These are phyloP conservation scores for Chionis minor DNA, from an alignment of 2,113 vertebrate genomes.

Conservation along the genomic window DNA sequence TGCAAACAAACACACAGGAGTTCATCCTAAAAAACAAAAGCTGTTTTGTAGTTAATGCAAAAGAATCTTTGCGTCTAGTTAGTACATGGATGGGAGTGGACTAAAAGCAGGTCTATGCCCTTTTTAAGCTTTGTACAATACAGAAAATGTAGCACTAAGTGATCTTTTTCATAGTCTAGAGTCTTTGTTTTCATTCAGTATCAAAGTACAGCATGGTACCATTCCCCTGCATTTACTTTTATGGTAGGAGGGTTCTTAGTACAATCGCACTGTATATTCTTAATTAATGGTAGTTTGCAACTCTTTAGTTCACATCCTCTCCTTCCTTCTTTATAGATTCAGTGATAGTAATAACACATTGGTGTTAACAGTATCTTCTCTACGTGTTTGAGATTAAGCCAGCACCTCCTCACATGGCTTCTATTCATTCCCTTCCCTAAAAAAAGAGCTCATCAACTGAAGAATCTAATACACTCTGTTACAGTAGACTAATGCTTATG, in stretches of 20 bases:
- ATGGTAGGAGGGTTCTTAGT: neutral
- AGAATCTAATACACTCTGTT: neutral
- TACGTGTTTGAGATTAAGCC: neutral
- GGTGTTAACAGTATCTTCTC: neutral
- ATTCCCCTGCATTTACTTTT: neutral
- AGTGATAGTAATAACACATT: neutral
- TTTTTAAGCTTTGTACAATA: neutral
- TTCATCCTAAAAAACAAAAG: neutral
- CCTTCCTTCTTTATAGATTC: neutral
- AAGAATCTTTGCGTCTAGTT: neutral
- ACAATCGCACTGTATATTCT: neutral
- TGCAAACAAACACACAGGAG: neutral
- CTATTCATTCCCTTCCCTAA: neutral
- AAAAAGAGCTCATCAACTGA: neutral
- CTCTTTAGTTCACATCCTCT: neutral
- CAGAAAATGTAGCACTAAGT: neutral
- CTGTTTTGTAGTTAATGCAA: neutral
- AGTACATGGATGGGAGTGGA: neutral
- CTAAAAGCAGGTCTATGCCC: neutral
- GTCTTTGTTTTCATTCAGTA: neutral
- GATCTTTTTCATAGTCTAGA: neutral
- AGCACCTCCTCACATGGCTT: neutral
- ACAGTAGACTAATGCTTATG: neutral
- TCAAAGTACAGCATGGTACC: neutral
- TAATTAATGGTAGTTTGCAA: neutral